Conservation (phyloP, 2,888 invertebrate genomes). For the Andrena praecox region DNA sequence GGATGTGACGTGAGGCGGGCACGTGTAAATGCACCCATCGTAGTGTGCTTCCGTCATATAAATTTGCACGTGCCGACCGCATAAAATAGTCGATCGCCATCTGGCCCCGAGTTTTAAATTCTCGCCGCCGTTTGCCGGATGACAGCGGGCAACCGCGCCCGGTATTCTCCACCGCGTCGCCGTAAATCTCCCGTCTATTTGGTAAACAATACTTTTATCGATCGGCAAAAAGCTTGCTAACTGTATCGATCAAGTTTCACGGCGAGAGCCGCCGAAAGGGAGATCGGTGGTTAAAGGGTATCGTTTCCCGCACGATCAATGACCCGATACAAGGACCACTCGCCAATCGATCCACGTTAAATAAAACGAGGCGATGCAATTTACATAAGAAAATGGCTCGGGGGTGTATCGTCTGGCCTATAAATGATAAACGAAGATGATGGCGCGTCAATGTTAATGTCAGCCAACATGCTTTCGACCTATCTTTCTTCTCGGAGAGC, state of each 20-base stretch:
- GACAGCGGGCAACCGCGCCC: not conserved
- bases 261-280: not conserved
- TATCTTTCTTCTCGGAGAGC: not conserved
- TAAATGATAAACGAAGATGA: constrained; percentile 44
- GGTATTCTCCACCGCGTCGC: not conserved
- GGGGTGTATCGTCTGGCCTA: constrained; percentile 28
- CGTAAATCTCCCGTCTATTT: not conserved
- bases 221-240: not conserved
- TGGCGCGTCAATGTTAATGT: constrained; percentile 59
- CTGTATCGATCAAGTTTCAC: not conserved
- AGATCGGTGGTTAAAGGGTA: not conserved
- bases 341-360: constrained; percentile 67
- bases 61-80: constrained; percentile 37
- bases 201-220: not conserved
- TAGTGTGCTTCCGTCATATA: constrained; percentile 22
- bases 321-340: constrained; percentile 29
- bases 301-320: constrained; percentile 11
- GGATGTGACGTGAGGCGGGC: constrained; percentile 22
- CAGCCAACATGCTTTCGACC: constrained; percentile 11
- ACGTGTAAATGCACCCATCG: constrained; percentile 38
- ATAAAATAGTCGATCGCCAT: not conserved
- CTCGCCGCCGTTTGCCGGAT: not conserved
- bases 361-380: constrained; percentile 61
- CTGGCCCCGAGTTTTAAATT: constrained; percentile 3
- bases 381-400: constrained; percentile 65